Evolutionary conservation across 2,888 invertebrate species (phyloP).

Genomic region (Epiperipatus broadwayi): DNA sequence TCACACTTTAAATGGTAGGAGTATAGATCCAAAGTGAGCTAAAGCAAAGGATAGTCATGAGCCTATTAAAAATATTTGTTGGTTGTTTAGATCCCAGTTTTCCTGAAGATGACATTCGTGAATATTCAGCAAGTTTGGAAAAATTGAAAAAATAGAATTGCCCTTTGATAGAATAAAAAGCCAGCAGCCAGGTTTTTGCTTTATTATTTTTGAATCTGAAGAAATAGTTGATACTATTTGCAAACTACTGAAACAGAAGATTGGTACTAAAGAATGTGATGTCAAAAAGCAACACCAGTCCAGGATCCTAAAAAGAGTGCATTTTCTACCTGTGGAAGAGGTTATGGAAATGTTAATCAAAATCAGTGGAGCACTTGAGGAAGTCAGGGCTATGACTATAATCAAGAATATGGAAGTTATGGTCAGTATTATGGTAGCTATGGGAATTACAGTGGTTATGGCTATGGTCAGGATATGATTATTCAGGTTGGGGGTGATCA

Average conservation of each 20-base stretch:
- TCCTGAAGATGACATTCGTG: conserved; percentile 79
- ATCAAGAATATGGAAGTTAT: conserved; percentile 20
- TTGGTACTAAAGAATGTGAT: conserved; percentile 83
- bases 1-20: conserved; percentile 81
- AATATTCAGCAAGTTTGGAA: conserved; percentile 80
- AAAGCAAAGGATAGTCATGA: conserved; percentile 80
- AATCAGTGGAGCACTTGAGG: no score
- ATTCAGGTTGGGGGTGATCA: no score
- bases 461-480: no score
- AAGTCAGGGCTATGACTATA: conserved; percentile 19
- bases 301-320: no score
- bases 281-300: conserved; percentile 84
- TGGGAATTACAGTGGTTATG: no score
- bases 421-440: conserved; percentile 37
- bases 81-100: conserved; percentile 81
- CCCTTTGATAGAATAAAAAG: conserved; percentile 93
- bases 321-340: no score
- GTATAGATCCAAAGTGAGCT: conserved; percentile 86
- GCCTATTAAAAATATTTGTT: conserved; percentile 75
- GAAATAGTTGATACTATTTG: conserved; percentile 75
- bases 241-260: conserved; percentile 77
- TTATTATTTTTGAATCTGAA: conserved; percentile 90
- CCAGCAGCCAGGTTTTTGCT: conserved; percentile 88
- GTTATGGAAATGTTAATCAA: conserved; percentile 46
- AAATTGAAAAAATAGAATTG: conserved; percentile 87